Base-by-base conservation (phyloP, 2,888 invertebrate genomes). In the Rhagophthalmus giganteus region DNA sequence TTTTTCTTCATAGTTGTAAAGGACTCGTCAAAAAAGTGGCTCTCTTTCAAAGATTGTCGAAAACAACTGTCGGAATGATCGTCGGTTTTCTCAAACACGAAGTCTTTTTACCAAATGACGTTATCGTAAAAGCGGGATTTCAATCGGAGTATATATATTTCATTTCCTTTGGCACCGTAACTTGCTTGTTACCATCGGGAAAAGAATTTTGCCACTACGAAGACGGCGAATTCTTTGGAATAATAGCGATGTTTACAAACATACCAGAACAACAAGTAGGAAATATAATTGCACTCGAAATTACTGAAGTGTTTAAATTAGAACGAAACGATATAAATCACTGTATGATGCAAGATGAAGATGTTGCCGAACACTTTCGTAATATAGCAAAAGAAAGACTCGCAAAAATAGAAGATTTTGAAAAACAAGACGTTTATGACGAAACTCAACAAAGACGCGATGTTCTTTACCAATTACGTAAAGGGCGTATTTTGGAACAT, bases 71-170 rank as follows among this genome's bases (percentile, higher is more conserved):
- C 8, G 78, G 77, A 6, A 71, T 76, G 1, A 74, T 84, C 20
- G 74, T 83, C 1, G 74, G 76, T 13, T 74, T 76, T 57, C 68
- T 84, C 10, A 74, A 72, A 30, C 75, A 77, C 4, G 83, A 83
- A 65, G 75, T 83, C 61, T 78, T 73, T 57, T 61, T 79, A 8
- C 71, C 75, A 0, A 75, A 78, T 49, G 79, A 79, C 41, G 66
- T 78, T 1, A 77, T 80, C 13, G 63, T 77, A 0, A 67, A 71
- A 25, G 70, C 69, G 1, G 72, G 73, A 24, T 68, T 70, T 11
- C 51, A 64, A 1, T 75, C 75, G 0, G 71, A 78, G 11, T 70
- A 73, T 16, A 76, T 79, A 72, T 80, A 76, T 49, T 79, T 80
- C 55, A 79, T 81, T 47, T 76, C 76, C 0, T 72, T 67, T 14